Base-by-base conservation (phyloP, 2,113 vertebrate genomes). In the Lycaon pictus region DNA sequence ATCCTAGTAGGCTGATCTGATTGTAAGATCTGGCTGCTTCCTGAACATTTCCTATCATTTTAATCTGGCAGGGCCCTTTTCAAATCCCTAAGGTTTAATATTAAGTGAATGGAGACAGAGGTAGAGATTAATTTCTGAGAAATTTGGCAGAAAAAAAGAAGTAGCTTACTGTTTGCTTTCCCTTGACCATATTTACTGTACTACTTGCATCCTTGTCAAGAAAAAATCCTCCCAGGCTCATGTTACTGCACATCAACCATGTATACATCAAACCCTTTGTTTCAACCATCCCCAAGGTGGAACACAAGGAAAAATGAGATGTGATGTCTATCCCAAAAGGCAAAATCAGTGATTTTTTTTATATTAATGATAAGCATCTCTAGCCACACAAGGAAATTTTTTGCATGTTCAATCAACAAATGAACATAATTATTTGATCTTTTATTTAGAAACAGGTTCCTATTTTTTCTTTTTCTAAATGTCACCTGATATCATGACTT, bases 401-500 rank as follows among this genome's bases (percentile, higher is more conserved):
- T 56, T 62, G 60, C 23, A 76, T n/a, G 56, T 90, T 89, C 88
- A 72, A 79, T 37, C 84, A 84, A 63, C 11, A 91, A 58, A 65
- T 60, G 63, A 93, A 35, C 51, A 16, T 37, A n/a, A 11, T 77
- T 51, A 81, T 6, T 72, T 93, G 25, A 65, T 76, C 25, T n/a
- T 79, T 90, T 83, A 89, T 48, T 93, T 69, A 88, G 27, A 63
- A 82, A 29, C 74, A 56, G 8, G 1, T 2, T 35, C 23, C 1
- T 23, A 27, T 10, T 23, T 7, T 16, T 35, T 22, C 53, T 85
- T 48, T 48, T 62, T 43, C 23, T 87, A 98, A 98, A 93, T 92
- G 51, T 82, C 91, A 82, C 80, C 90, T 95, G 77, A 98, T 97
- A 80, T 23, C 62, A 63, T 77, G 58, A 93, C 95, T 98, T 98